Evolutionary conservation across 2,797 vertebrate species (phyloP).

Genomic region (Lemur catta): DNA sequence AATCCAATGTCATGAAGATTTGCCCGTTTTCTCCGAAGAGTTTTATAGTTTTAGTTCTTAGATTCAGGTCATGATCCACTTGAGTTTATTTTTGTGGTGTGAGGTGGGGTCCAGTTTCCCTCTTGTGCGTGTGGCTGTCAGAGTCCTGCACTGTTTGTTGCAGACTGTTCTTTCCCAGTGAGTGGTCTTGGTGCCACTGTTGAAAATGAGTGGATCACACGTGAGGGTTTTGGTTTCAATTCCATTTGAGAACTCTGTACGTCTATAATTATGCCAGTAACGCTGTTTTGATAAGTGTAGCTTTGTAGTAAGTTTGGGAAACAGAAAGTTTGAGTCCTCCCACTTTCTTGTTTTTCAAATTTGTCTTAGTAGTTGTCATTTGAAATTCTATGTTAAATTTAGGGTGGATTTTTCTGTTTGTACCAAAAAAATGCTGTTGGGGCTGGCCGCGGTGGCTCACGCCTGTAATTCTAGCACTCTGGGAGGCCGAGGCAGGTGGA

Average conservation of each 20-base stretch:
- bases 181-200: too few species aligned
- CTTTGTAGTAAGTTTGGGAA: not conserved
- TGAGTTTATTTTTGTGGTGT: not conserved
- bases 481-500: too few species aligned
- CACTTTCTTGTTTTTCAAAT: not conserved
- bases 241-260: rapidly evolving
- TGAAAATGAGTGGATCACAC: not conserved
- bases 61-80: not conserved
- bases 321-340: not conserved
- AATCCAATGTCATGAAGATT: not conserved
- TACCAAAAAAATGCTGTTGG: not conserved
- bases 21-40: not conserved
- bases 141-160: not conserved
- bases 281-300: not conserved
- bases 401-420: not conserved
- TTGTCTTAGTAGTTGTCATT: not conserved
- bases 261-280: not conserved
- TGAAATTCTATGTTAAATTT: not conserved
- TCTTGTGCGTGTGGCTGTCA: not conserved
- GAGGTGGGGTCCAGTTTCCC: rapidly evolving
- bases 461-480: too few species aligned
- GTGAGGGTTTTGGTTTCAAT: not conserved
- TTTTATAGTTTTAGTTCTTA: not conserved
- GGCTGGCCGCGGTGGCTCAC: too few species aligned
- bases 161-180: not conserved